These are phyloP conservation scores for Falco concolor DNA, from an alignment of 2,797 vertebrate genomes.

Conservation along the genomic window DNA sequence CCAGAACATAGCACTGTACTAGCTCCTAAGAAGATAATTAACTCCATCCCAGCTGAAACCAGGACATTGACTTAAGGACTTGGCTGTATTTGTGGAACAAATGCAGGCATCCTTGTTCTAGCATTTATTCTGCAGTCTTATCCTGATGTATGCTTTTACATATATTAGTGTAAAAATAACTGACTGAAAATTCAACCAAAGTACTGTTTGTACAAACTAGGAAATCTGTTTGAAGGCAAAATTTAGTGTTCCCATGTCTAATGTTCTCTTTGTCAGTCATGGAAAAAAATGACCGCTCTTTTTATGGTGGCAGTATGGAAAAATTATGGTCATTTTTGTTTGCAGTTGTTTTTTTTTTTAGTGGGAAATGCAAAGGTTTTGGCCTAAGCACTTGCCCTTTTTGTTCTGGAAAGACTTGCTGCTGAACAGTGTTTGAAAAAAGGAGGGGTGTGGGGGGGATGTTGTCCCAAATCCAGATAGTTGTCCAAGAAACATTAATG, in stretches of 20 bases:
- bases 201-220: not conserved
- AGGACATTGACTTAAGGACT: not conserved
- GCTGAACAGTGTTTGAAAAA: not conserved
- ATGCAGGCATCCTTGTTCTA: conserved; percentile 7
- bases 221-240: not conserved
- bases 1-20: too few species aligned
- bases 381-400: not conserved
- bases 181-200: not conserved
- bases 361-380: not conserved
- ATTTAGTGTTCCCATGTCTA: not conserved
- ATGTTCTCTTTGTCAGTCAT: not conserved
- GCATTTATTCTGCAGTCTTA: not conserved
- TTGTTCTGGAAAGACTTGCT: not conserved
- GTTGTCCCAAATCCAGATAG: not conserved
- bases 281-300: not conserved
- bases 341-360: not conserved
- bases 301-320: not conserved
- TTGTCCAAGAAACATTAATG: not conserved
- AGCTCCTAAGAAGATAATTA: too few species aligned
- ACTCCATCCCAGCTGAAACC: too few species aligned
- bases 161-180: conserved; percentile 13
- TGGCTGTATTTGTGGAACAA: not conserved
- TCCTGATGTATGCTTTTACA: not conserved
- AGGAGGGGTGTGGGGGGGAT: not conserved
- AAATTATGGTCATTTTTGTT: not conserved